Conservation (phyloP, 2,113 vertebrate genomes). For the Fulica atra region DNA sequence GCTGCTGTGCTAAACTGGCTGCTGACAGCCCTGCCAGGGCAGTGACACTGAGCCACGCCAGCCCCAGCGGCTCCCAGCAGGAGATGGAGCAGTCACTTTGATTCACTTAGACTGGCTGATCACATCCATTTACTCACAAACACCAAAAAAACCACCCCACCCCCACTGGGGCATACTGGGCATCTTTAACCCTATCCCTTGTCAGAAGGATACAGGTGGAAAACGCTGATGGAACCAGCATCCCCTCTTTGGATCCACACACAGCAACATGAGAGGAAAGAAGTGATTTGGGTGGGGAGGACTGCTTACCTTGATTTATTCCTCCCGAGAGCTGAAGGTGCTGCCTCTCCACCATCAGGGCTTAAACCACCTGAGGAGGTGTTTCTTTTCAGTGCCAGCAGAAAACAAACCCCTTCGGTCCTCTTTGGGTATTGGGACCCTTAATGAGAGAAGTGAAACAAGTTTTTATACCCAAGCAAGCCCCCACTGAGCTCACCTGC, state of each 20-base stretch:
- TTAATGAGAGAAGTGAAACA: not conserved
- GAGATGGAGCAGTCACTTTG: not conserved
- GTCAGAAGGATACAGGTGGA: not conserved
- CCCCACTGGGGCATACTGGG: not conserved
- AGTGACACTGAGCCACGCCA: not conserved
- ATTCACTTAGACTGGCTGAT: not conserved
- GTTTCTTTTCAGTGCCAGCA: not conserved
- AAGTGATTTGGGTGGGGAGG: fast-evolving
- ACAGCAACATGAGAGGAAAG: fast-evolving
- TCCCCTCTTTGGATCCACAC: not conserved
- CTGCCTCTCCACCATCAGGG: not conserved
- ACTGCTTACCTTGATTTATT: not conserved
- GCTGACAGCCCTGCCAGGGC: not conserved
- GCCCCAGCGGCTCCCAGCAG: not conserved
- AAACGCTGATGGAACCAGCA: not conserved
- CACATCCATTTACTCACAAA: not conserved
- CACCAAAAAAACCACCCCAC: too few relatives aligned
- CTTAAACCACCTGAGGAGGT: not conserved
- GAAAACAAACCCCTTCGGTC: not conserved
- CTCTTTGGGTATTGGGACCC: too few relatives aligned
- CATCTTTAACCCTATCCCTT: not conserved
- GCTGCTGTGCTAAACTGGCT: too few relatives aligned
- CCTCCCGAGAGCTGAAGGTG: not conserved
- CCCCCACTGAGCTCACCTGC: not conserved
- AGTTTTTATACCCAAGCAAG: not conserved